Evolutionary conservation across 2,888 invertebrate species (phyloP).

Genomic region (Pandemis heparana): DNA sequence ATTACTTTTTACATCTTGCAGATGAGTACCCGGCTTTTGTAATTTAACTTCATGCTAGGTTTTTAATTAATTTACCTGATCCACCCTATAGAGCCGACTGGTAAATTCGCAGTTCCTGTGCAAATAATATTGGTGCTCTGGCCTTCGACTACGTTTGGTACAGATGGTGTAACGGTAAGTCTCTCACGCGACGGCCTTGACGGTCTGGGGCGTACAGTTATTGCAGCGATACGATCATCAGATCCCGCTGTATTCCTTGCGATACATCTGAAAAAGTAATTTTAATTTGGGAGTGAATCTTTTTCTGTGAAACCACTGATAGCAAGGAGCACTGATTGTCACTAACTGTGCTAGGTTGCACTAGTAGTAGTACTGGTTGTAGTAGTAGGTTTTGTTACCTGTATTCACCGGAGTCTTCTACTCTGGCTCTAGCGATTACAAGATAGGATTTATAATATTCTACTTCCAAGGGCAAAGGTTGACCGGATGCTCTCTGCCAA

Average conservation of each 20-base stretch:
- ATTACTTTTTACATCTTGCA: too few species aligned
- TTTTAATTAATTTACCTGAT: slow-evolving; percentile 68
- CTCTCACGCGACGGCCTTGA: slow-evolving; percentile 61
- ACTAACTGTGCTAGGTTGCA: too few species aligned
- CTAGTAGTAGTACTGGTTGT: too few species aligned
- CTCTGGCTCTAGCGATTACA: slow-evolving; percentile 88
- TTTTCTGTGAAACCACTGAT: too few species aligned
- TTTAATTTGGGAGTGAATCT: neutral
- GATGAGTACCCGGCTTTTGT: too few species aligned
- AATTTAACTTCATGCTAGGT: neutral
- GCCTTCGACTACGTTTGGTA: slow-evolving; percentile 82
- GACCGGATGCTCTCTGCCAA: slow-evolving; percentile 86
- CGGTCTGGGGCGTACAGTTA: slow-evolving; percentile 87
- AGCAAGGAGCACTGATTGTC: neutral
- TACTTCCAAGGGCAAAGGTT: slow-evolving; percentile 67
- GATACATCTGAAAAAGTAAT: slow-evolving; percentile 83
- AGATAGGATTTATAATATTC: slow-evolving; percentile 86
- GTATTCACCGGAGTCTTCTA: slow-evolving; percentile 93
- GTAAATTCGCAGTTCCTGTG: slow-evolving; percentile 86
- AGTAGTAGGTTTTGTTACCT: too few species aligned
- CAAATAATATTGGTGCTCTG: slow-evolving; percentile 75
- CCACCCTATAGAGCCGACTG: slow-evolving; percentile 85
- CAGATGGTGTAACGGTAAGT: slow-evolving; percentile 85
- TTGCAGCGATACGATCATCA: slow-evolving; percentile 86
- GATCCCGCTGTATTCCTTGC: slow-evolving; percentile 90